Evolutionary conservation across 2,113 vertebrate species (phyloP).

Genomic region (Bucco capensis): DNA sequence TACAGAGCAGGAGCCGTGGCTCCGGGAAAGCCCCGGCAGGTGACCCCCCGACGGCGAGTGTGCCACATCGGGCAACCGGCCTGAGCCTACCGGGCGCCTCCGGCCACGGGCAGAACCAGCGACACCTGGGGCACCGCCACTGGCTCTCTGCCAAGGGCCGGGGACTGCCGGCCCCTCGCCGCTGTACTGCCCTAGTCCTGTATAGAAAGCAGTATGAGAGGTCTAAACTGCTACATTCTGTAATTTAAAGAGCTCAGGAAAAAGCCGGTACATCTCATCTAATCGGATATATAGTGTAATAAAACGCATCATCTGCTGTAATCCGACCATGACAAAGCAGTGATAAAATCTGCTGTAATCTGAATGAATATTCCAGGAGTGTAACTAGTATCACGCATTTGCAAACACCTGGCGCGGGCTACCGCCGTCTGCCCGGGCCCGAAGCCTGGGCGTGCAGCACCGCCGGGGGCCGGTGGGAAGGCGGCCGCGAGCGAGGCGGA

Average conservation of each 20-base stretch:
- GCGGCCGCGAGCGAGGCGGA: not conserved
- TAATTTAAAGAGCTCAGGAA: not conserved
- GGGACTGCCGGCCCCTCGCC: not conserved
- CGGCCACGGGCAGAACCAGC: not conserved
- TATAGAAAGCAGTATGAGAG: rapidly evolving
- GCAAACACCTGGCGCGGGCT: not conserved
- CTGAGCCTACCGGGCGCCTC: not conserved
- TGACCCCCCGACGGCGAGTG: not conserved
- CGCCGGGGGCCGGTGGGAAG: not conserved
- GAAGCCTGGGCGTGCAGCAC: not conserved
- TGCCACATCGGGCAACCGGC: not conserved
- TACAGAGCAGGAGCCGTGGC: not conserved
- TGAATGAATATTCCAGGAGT: not conserved
- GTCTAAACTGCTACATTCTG: not conserved
- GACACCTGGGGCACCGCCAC: rapidly evolving
- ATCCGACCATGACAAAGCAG: not conserved
- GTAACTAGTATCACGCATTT: not conserved
- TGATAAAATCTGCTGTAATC: not conserved
- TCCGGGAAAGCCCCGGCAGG: not conserved
- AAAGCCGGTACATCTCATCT: not conserved
- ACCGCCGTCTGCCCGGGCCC: rapidly evolving
- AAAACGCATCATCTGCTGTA: not conserved
- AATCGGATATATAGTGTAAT: not conserved
- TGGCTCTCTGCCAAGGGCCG: too few species aligned
- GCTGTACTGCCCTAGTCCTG: not conserved